phyloP scores from a whole-genome alignment of 2,113 vertebrate species.

The Thunnus thynnus region DNA sequence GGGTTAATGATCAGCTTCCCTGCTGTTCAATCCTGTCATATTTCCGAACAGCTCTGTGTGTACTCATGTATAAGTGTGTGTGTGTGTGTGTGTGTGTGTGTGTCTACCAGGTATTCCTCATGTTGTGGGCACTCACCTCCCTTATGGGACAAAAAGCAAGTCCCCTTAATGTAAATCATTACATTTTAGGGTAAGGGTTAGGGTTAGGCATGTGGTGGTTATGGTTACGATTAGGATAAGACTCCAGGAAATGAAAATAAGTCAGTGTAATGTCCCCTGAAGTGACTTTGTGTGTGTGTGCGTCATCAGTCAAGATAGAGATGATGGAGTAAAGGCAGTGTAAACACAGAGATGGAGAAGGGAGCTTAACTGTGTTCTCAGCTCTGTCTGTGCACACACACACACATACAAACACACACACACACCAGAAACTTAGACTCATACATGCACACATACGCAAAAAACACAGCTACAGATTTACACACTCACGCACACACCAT shows the following conservation, averaged over 20 bases:
- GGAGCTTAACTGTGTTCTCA: conserved; percentile 38
- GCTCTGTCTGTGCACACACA: neutral
- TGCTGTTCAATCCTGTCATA: conserved; percentile 23
- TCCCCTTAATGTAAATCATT: no score
- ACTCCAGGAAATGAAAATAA: no score
- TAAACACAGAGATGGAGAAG: conserved; percentile 39
- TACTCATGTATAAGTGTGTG: no score
- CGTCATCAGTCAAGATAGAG: conserved; percentile 16
- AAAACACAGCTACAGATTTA: neutral
- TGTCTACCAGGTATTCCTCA: no score
- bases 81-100: neutral
- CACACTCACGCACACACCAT: conserved; percentile 11
- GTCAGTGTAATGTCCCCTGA: no score
- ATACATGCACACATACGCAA: neutral
- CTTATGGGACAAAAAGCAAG: no score
- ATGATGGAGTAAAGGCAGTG: conserved; percentile 47
- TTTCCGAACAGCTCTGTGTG: neutral
- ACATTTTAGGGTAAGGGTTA: no score
- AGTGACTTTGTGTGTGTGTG: conserved; percentile 7
- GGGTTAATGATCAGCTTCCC: conserved; percentile 39
- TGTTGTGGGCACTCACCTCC: no score
- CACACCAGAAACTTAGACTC: conserved; percentile 10
- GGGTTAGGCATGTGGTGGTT: no score
- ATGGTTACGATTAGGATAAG: no score
- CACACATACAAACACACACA: neutral